phyloP scores from a whole-genome alignment of 2,888 invertebrate species.

The Orthosia cruda region DNA sequence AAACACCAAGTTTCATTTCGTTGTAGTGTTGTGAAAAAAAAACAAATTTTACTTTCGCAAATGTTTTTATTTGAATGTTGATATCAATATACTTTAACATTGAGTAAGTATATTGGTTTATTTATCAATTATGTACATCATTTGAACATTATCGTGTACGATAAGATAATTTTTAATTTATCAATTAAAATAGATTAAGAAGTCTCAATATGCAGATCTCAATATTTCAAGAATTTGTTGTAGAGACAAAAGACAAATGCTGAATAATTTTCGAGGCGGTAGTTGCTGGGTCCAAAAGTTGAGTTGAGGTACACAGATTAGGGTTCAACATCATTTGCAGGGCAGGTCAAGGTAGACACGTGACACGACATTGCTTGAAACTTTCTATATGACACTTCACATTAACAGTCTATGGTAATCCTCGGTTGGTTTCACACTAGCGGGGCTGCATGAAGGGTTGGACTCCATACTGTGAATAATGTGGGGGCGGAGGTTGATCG shows the following conservation, averaged over 20 bases:
- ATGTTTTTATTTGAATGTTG: constrained; percentile 23
- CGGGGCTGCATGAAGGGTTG: constrained; percentile 32
- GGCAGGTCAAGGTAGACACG: neutral
- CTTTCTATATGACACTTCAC: neutral
- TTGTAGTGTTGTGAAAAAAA: constrained; percentile 4
- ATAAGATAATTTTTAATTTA: constrained; percentile 44
- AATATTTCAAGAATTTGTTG: constrained; percentile 30
- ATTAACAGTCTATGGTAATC: neutral
- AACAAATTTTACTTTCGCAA: neutral
- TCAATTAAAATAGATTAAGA: constrained; percentile 34
- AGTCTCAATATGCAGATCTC: constrained; percentile 53
- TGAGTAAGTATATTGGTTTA: constrained; percentile 13
- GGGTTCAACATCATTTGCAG: neutral
- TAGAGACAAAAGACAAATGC: neutral
- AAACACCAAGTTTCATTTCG: neutral
- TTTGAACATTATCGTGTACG: constrained; percentile 33
- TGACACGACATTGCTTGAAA: neutral
- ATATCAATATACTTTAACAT: constrained; percentile 19
- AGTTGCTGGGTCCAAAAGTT: neutral
- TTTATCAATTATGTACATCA: constrained; percentile 19
- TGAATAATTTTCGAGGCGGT: neutral
- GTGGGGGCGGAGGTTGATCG: constrained; percentile 50
- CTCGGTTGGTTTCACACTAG: constrained; percentile 15
- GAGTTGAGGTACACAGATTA: neutral
- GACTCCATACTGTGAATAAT: constrained; percentile 46